phyloP scores from a whole-genome alignment of 2,888 invertebrate species.

The Drosophila diplacantha region DNA sequence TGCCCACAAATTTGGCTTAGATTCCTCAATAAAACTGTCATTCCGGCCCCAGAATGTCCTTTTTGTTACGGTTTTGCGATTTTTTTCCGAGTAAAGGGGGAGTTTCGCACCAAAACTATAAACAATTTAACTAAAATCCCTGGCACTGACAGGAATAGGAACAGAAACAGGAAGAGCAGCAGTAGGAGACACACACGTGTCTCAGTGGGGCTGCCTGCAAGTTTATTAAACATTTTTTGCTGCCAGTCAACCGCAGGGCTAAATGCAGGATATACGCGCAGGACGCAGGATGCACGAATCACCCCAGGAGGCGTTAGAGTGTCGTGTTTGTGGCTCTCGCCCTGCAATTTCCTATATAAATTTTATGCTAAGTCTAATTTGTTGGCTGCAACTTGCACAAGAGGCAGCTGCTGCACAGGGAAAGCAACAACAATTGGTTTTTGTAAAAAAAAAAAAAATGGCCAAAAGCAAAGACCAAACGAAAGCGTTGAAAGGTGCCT shows the following conservation, averaged over 20 bases:
- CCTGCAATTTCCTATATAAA: constrained; percentile 17
- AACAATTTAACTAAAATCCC: constrained; percentile 27
- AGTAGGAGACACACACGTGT: constrained; percentile 19
- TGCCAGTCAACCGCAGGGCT: constrained; percentile 17
- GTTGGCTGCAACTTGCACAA: constrained; percentile 28
- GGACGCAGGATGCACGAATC: constrained; percentile 3
- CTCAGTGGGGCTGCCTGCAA: constrained; percentile 7
- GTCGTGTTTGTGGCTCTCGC: constrained; percentile 13
- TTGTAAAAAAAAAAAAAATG: background rate
- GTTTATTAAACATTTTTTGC: constrained; percentile 35
- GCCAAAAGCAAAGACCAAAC: constrained; percentile 7
- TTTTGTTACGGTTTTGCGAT: background rate
- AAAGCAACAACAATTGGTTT: background rate
- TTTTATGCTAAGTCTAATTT: constrained; percentile 32
- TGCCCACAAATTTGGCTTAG: constrained; percentile 20
- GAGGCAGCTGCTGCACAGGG: background rate
- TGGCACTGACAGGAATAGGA: constrained; percentile 17
- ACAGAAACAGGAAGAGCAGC: background rate
- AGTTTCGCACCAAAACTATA: constrained; percentile 29
- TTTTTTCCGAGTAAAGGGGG: constrained; percentile 7
- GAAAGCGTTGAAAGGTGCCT: constrained; percentile 14
- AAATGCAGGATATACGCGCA: constrained; percentile 1
- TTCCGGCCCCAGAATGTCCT: background rate
- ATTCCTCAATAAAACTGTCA: constrained; percentile 27
- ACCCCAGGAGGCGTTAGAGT: constrained; percentile 7